These are phyloP conservation scores for Synchiropus splendidus DNA, from an alignment of 2,113 vertebrate species.

Conservation along the genomic window DNA sequence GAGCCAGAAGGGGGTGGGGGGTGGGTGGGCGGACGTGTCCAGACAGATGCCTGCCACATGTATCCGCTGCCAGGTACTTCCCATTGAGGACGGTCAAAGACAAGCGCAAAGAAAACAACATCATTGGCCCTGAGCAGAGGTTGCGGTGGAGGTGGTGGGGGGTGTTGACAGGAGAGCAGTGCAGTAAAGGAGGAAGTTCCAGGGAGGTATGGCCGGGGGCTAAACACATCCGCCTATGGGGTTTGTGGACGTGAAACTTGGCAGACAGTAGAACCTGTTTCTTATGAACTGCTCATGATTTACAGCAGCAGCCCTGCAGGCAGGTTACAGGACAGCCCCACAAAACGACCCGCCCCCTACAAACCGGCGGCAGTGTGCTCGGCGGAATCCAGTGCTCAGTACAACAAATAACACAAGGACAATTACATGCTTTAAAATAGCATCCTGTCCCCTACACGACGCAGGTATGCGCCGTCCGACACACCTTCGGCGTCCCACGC, in stretches of 20 bases:
- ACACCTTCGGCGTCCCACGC: neutral
- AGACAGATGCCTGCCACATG: constrained; percentile 59
- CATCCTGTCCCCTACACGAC: constrained; percentile 21
- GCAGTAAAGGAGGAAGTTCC: constrained; percentile 52
- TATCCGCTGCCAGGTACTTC: constrained; percentile 66
- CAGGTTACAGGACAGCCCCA: constrained; percentile 23
- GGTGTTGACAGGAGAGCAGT: constrained; percentile 51
- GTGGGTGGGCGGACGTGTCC: constrained; percentile 47
- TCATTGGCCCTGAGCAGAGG: constrained; percentile 25
- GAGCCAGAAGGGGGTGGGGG: constrained; percentile 39
- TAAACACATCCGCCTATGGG: constrained; percentile 61
- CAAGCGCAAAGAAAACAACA: constrained; percentile 57
- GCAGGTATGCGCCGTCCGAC: constrained; percentile 9
- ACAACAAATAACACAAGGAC: constrained; percentile 35
- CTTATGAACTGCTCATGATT: constrained; percentile 61
- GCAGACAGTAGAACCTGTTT: constrained; percentile 60
- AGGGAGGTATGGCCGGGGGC: constrained; percentile 65
- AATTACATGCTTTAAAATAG: constrained; percentile 19
- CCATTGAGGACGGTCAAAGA: constrained; percentile 59
- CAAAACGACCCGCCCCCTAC: constrained; percentile 34
- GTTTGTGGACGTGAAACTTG: constrained; percentile 49
- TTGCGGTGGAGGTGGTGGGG: constrained; percentile 14
- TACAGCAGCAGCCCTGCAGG: constrained; percentile 51
- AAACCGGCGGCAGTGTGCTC: constrained; percentile 26
- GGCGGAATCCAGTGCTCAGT: constrained; percentile 1